These are phyloP conservation scores for Protophormia terraenovae DNA, from an alignment of 2,888 invertebrate genomes.

Conservation along the genomic window DNA sequence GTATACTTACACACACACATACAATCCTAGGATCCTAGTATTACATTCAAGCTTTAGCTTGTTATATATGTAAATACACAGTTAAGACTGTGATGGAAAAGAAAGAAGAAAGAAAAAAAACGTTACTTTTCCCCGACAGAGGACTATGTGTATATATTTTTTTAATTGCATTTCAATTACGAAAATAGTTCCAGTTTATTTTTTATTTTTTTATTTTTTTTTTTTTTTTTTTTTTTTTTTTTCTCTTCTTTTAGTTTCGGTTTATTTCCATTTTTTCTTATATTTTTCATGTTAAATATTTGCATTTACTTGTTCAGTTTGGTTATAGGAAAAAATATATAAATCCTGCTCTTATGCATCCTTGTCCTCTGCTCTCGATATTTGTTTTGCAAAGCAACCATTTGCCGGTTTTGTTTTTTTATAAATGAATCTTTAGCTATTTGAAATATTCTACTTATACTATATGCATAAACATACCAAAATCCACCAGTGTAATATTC, in stretches of 20 bases:
- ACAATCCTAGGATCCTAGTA: background rate
- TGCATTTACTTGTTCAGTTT: conserved; percentile 37
- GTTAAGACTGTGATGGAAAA: background rate
- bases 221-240: conserved; percentile 49
- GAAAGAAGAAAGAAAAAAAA: background rate
- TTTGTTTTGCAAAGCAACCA: conserved; percentile 23
- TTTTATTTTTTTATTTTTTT: conserved; percentile 46
- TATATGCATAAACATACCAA: conserved; percentile 37
- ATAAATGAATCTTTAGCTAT: conserved; percentile 36
- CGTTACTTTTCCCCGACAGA: conserved; percentile 14
- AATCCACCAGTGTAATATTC: conserved; percentile 15
- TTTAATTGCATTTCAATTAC: conserved; percentile 80
- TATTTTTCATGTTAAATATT: conserved; percentile 46
- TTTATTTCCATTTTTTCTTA: no score
- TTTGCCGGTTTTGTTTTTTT: background rate
- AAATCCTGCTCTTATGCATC: conserved; percentile 1
- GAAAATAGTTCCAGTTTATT: conserved; percentile 72
- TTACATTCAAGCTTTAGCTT: conserved; percentile 7
- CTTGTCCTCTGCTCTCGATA: conserved; percentile 42
- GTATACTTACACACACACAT: background rate
- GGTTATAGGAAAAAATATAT: background rate
- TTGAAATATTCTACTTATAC: conserved; percentile 47
- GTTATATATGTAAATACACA: background rate
- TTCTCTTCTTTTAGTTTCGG: conserved; percentile 15
- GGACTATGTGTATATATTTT: conserved; percentile 57